Evolutionary conservation across 2,113 vertebrate genomes (phyloP).

Genomic region (Dunckerocampus dactyliophorus): DNA sequence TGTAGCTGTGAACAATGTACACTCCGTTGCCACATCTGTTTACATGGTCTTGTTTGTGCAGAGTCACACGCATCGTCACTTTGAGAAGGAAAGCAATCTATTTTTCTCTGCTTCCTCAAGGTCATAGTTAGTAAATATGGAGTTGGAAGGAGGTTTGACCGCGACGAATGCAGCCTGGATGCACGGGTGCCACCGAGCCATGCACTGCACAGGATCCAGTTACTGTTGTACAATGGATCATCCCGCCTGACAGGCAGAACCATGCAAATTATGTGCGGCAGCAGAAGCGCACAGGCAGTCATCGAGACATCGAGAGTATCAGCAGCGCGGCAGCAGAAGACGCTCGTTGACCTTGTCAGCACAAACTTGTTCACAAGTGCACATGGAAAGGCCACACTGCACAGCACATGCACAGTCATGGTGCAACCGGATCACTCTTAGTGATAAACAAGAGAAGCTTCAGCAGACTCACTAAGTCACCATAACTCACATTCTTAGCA

Average conservation of each 20-base stretch:
- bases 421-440: too few species aligned
- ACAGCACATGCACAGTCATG: background rate
- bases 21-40: background rate
- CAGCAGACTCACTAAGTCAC: background rate
- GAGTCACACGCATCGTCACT: background rate
- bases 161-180: background rate
- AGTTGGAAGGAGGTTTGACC: background rate
- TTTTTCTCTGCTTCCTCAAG: background rate
- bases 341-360: background rate
- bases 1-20: background rate
- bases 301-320: constrained; percentile 1
- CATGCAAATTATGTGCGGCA: constrained; percentile 9
- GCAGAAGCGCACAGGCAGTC: background rate
- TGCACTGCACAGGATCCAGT: background rate
- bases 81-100: background rate
- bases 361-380: background rate
- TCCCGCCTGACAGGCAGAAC: background rate
- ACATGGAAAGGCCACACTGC: background rate
- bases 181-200: background rate
- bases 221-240: constrained; percentile 11
- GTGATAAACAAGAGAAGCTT: too few species aligned
- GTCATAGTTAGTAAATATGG: background rate
- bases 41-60: background rate
- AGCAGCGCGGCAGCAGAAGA: background rate
- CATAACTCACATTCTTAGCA: background rate